Evolutionary conservation across 2,888 invertebrate species (phyloP).

Genomic region (Synanthedon tipuliformis): DNA sequence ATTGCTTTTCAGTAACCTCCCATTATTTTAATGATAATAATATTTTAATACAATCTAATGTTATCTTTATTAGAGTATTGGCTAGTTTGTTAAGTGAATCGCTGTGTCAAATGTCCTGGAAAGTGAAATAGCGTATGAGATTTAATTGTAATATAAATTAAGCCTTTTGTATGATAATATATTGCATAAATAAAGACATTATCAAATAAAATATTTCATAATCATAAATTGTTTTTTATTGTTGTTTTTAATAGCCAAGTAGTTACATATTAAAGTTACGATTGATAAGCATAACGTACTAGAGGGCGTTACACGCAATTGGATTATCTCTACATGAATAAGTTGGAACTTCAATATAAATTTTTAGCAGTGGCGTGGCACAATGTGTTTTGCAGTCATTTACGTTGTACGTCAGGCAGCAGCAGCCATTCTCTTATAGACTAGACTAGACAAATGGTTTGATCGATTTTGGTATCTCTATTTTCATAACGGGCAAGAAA

Average conservation of each 20-base stretch:
- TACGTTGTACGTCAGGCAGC: no score
- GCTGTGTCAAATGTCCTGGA: constrained; percentile 55
- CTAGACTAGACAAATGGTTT: no score
- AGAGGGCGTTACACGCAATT: neutral
- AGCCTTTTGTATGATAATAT: constrained; percentile 61
- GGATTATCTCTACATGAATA: neutral
- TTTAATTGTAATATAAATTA: constrained; percentile 44
- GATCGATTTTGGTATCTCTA: no score
- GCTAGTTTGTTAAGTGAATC: constrained; percentile 22
- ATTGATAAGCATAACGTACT: neutral
- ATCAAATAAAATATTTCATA: constrained; percentile 55
- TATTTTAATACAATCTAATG: constrained; percentile 10
- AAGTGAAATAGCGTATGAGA: constrained; percentile 27
- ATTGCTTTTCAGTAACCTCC: constrained; percentile 20
- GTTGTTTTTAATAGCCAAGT: neutral
- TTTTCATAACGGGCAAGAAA: no score
- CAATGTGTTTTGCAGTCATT: no score
- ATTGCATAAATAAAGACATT: constrained; percentile 63
- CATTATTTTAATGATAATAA: constrained; percentile 17
- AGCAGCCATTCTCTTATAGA: no score
- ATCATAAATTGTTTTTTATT: constrained; percentile 7
- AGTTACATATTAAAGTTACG: neutral
- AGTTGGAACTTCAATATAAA: neutral
- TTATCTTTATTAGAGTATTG: constrained; percentile 13
- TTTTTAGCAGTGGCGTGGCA: neutral